phyloP scores from a whole-genome alignment of 2,113 vertebrate genomes.

The Crypturellus undulatus region DNA sequence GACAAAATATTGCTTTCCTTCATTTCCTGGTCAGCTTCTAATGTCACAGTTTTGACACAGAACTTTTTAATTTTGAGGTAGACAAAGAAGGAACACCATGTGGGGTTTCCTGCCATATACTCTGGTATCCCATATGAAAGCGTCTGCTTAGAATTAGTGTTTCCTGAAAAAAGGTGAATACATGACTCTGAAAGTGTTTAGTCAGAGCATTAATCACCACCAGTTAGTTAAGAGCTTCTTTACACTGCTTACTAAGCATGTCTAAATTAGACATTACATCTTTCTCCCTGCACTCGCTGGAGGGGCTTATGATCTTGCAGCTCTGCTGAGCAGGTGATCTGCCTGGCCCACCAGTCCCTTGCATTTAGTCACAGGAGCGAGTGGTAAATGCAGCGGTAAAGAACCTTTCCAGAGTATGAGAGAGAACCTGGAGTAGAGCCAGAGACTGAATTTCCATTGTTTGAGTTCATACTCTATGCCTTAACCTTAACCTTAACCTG shows the following conservation, averaged over 20 bases:
- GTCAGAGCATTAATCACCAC: not conserved
- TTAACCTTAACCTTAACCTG: no score
- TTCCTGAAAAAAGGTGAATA: not conserved
- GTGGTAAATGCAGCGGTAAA: not conserved
- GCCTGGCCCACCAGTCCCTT: not conserved
- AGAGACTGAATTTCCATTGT: rapidly evolving
- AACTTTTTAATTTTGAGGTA: not conserved
- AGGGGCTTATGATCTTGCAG: not conserved
- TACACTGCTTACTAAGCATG: not conserved
- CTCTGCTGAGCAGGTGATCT: not conserved
- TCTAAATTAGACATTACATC: not conserved
- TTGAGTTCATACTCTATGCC: not conserved
- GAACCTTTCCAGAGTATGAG: not conserved
- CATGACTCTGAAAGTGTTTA: not conserved
- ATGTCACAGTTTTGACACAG: not conserved
- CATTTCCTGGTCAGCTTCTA: not conserved
- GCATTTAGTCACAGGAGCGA: not conserved
- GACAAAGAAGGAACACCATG: not conserved
- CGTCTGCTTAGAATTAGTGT: not conserved
- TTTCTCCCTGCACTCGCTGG: not conserved
- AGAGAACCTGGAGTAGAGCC: not conserved
- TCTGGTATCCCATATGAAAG: not conserved
- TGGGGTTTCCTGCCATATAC: not conserved
- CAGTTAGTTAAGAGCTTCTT: not conserved
- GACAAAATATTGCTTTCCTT: not conserved